Base-by-base conservation (phyloP, 2,888 invertebrate species). In the Camponotus fellah region DNA sequence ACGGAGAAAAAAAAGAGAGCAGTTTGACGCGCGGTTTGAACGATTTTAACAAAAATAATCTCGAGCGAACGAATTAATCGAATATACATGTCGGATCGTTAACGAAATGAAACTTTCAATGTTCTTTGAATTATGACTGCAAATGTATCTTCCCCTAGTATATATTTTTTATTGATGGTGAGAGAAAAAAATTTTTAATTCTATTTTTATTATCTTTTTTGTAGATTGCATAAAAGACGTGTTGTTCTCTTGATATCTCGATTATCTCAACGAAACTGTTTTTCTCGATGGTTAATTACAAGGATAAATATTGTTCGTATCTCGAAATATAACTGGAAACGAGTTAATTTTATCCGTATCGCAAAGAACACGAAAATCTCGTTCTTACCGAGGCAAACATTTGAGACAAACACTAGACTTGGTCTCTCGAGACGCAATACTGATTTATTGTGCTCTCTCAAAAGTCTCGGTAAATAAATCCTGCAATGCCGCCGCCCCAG, bases 291-390 rank as follows among this genome's bases (percentile, higher is more conserved):
- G 5, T 4, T 5, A 43, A 43, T 43, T 32, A 9, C 32, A 0
- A 14, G 43, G 1, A 75, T 62, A 77, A 26, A 43, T 58, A 17
- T 34, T 32, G 21, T 8, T 56, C 12, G 77, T 43, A 71, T 2
- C n/a, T 17, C 21, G 43, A 21, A 43, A 34, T 43, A 9, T 71
- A 71, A 76, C 68, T 49, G 49, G n/a, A 71, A 58, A 56, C 77
- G 14, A 77, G 43, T 21, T 77, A 77, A 77, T 77, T 71, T 77
- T 77, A 71, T 77, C 37, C n/a, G n/a, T 40, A 12, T n/a, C n/a
- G 77, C 12, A 58, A 71, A 58, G 26, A 58, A 69, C 76, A 76
- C 43, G 58, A 34, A 58, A 77, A 77, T 77, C 72, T 69, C 43
- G 58, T 71, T 77, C 43, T 26, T 69, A 56, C 2, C 71, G 71